Percentiles rank a stretch among this genome's conserved stretches.
phyloP scores from a whole-genome alignment of 2,797 vertebrate genomes.

The Tokudaia muenninki region DNA sequence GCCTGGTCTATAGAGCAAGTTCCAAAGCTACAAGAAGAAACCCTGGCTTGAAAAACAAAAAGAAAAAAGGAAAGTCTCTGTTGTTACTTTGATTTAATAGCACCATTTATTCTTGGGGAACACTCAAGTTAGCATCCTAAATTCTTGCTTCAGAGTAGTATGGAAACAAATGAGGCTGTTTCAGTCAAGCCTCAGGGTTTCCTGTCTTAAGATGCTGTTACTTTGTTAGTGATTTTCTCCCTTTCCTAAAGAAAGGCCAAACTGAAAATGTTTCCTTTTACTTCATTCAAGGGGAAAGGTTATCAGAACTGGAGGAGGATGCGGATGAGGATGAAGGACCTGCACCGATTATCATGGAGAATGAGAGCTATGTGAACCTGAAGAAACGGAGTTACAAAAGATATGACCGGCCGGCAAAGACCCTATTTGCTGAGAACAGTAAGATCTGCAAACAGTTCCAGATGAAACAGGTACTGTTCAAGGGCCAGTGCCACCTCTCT shows the following conservation, averaged over 20 bases:
- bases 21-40: background rate
- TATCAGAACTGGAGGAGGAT: conserved; percentile 87
- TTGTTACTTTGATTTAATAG: conserved; percentile 5
- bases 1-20: background rate
- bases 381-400: conserved; percentile 93
- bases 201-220: conserved; percentile 56
- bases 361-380: conserved; percentile 95
- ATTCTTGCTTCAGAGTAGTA: conserved; percentile 1
- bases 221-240: conserved; percentile 32
- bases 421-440: conserved; percentile 91
- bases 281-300: conserved; percentile 82
- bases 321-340: conserved; percentile 89
- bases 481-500: background rate
- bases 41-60: background rate
- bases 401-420: conserved; percentile 89
- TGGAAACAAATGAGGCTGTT: conserved; percentile 39
- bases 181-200: conserved; percentile 48
- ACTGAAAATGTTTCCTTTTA: conserved; percentile 68
- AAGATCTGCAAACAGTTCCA: conserved; percentile 94
- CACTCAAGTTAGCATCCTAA: conserved; percentile 53
- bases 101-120: background rate
- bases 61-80: background rate
- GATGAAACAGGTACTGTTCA: conserved; percentile 90
- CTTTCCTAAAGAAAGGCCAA: conserved; percentile 57
- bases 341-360: conserved; percentile 90